Base-by-base conservation (phyloP, 1,140 invertebrate species). In the Meloidogyne exigua region DNA sequence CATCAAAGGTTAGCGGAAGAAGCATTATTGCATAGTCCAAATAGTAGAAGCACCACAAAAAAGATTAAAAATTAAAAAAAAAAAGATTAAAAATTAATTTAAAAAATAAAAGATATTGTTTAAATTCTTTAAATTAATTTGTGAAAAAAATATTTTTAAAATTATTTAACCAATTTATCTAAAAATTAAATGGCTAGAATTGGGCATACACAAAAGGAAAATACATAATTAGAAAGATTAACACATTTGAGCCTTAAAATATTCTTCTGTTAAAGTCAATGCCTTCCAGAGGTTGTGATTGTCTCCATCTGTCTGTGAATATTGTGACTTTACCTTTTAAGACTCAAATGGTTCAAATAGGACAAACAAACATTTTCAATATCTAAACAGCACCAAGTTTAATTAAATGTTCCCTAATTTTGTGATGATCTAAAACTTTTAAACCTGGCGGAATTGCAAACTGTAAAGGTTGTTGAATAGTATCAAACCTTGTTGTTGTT, bases 51-150 rank as follows among this genome's bases (percentile, higher is more conserved):
- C 11, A 67, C 23, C n/a, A n/a, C n/a, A n/a, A n/a, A n/a, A 67
- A 67, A 18, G 21, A 67, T 9, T 67, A 67, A 28, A 9, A 67
- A 28, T 39, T 39, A 39, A 32, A 67, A 67, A 67, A 67, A 26
- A 26, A 26, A 26, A n/a, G n/a, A n/a, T n/a, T n/a, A 1, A 0
- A 66, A 66, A 66, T 9, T 4, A 12, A 12, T 4, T 42, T n/a
- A n/a, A n/a, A n/a, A 42, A 11, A 9, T 42, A 42, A 42, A 42
- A 42, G 12, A 3, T 3, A 4, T 42, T 42, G 39, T 44, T 15
- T 44, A 44, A 44, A 44, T 44, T 44, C 13, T 49, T 49, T 18
- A 49, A 49, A 49, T 44, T 15, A 44, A 44, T 15, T 15, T 15
- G 3, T 15, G 13, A 44, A n/a, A n/a, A 49, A 49, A 4, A n/a